Base-by-base conservation (phyloP, 2,888 invertebrate genomes). In the Spilosoma lubricipeda region DNA sequence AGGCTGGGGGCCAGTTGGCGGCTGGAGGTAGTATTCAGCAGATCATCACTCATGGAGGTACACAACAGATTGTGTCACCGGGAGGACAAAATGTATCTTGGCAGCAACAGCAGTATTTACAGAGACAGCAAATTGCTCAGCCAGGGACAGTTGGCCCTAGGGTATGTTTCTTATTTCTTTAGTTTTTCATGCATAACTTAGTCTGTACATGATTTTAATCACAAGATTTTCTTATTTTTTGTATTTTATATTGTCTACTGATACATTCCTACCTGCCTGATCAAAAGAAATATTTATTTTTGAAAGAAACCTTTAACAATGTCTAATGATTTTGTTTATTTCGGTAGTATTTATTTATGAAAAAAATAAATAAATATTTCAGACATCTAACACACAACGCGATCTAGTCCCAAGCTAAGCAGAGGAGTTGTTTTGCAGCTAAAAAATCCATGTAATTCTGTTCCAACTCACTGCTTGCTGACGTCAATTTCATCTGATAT, bases 101-200 rank as follows among this genome's bases (percentile, higher is more conserved):
- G 95, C 95, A 95, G 78, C 96, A 96, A 76, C 96, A 96, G 80
- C 96, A 95, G 80, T 96, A 95, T 75, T 87, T 96, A 80, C 95
- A 95, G 81, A 90, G 95, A 64, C 96, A 96, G 81, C 96, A 96
- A 80, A 94, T 95, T 27, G 95, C 94, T 52, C 96, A 96, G 80
- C 95, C 95, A 0, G 95, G 95, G 71, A 91, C 93, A 77, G 95
- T 96, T 11, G 96, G 95, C 75, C 96, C 96, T 74, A 92, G 95
- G 91, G 95, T 96, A 86, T 91, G 93, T 71, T 36, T 45, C 20
- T 30, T 20, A 42, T 52, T 56, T 56, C 23, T 56, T 56, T n/a
- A 15, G 23, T 23, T 70, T 59, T 42, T 33, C 45, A 20, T 30
- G 42, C 13, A 63, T 70, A 63, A 42, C 18, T 70, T n/a, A n/a